Conservation (phyloP, 2,888 invertebrate genomes). For the Noctua comes region DNA sequence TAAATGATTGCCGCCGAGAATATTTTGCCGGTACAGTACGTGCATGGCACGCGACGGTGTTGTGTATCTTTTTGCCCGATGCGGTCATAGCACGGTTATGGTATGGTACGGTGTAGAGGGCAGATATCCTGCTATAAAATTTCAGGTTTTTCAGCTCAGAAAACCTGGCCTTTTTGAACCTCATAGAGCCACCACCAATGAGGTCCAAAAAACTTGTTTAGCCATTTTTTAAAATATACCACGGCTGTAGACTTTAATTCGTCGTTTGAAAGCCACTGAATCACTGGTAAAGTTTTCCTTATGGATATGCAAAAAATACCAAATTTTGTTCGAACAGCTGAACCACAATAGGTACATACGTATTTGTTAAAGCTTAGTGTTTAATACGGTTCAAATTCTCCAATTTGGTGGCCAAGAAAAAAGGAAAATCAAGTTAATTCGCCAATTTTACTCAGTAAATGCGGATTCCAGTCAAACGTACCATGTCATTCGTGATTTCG, state of each 20-base stretch:
- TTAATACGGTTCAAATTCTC: conserved; percentile 30
- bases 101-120: neutral
- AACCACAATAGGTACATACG: neutral
- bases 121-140: neutral
- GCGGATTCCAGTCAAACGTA: conserved; percentile 43
- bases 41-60: neutral
- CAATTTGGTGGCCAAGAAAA: conserved; percentile 38
- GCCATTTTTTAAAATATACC: neutral
- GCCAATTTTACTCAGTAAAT: conserved; percentile 53
- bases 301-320: neutral
- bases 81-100: neutral
- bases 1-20: too few relatives aligned
- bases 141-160: neutral
- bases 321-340: neutral
- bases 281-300: neutral
- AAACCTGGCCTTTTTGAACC: neutral
- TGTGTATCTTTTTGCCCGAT: neutral
- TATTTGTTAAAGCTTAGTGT: neutral
- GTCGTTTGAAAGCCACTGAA: neutral
- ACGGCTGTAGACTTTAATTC: neutral
- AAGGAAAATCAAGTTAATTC: conserved; percentile 48
- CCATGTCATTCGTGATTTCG: conserved; percentile 49
- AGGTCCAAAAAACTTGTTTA: neutral
- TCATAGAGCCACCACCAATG: neutral
- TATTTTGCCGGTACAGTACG: neutral